phyloP scores from a whole-genome alignment of 1,140 invertebrate species.

The Metaphire vulgaris region DNA sequence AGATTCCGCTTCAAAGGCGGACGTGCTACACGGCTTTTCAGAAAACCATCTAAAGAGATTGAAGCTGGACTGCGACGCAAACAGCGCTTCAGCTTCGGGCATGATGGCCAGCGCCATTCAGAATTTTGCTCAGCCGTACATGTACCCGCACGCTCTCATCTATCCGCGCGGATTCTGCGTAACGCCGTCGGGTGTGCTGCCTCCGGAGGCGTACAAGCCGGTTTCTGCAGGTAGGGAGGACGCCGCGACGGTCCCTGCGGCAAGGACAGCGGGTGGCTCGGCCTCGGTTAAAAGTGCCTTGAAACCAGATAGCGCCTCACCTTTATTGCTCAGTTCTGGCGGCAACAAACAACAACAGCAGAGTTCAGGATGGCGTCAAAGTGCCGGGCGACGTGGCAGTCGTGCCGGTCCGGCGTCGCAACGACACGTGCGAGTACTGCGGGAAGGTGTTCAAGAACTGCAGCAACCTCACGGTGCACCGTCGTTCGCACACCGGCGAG shows the following conservation, averaged over 20 bases:
- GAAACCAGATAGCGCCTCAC: background rate
- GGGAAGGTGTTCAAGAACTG: constrained; percentile 99
- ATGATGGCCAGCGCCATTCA: too few species aligned
- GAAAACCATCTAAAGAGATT: too few species aligned
- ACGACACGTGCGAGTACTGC: constrained; percentile 96
- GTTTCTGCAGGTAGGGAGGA: background rate
- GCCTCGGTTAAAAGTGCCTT: background rate
- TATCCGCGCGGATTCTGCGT: background rate
- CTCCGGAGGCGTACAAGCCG: background rate
- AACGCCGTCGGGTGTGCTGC: background rate
- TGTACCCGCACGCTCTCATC: background rate
- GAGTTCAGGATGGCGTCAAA: background rate
- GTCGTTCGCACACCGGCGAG: constrained; percentile 93
- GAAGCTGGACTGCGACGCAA: too few species aligned
- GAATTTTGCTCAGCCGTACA: background rate
- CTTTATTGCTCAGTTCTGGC: background rate
- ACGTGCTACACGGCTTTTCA: too few species aligned
- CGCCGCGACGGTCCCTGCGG: background rate
- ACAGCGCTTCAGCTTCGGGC: too few species aligned
- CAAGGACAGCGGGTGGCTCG: background rate
- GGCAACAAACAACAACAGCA: too few species aligned
- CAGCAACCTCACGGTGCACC: constrained; percentile 92
- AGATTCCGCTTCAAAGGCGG: too few species aligned
- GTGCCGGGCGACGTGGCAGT: background rate
- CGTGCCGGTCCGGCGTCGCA: constrained; percentile 74